A percentile compares a stretch with the other conserved stretches of the same genome.
Evolutionary conservation across 2,888 invertebrate species (phyloP).

Genomic region (Agrochola macilenta): DNA sequence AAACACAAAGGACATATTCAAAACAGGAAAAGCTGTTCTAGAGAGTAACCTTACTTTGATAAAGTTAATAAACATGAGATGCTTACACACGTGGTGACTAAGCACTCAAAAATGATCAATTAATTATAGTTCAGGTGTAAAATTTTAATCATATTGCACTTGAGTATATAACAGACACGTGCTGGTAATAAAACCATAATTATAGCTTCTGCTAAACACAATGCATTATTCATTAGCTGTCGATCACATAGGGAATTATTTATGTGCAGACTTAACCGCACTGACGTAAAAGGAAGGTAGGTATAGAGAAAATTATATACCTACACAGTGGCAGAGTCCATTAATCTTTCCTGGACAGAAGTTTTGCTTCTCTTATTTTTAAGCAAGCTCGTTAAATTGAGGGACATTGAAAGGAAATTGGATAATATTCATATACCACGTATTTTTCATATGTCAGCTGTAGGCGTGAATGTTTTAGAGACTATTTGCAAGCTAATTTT

Average conservation of each 20-base stretch:
- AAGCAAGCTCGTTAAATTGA: neutral
- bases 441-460: neutral
- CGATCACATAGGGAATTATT: slow-evolving; percentile 43
- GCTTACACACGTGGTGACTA: slow-evolving; percentile 35
- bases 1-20: slow-evolving; percentile 9
- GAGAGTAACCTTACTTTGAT: slow-evolving; percentile 15
- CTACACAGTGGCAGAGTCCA: neutral
- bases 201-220: slow-evolving; percentile 37
- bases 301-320: slow-evolving; percentile 18
- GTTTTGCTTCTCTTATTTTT: slow-evolving; percentile 4
- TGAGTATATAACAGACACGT: slow-evolving; percentile 45
- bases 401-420: neutral
- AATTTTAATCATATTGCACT: slow-evolving; percentile 35
- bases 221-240: slow-evolving; percentile 50
- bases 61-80: slow-evolving; percentile 23
- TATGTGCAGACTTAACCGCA: slow-evolving; percentile 28
- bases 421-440: neutral
- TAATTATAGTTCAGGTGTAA: slow-evolving; percentile 22
- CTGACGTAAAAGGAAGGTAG: slow-evolving; percentile 25
- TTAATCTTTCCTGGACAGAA: slow-evolving; percentile 22
- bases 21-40: slow-evolving; percentile 24
- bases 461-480: neutral
- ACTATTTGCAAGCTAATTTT: neutral
- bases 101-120: slow-evolving; percentile 19
- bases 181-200: slow-evolving; percentile 42